Percentiles rank a stretch among this genome's conserved stretches.
These are phyloP conservation scores for Musca domestica DNA, from an alignment of 1,140 invertebrate species.

Conservation along the genomic window DNA sequence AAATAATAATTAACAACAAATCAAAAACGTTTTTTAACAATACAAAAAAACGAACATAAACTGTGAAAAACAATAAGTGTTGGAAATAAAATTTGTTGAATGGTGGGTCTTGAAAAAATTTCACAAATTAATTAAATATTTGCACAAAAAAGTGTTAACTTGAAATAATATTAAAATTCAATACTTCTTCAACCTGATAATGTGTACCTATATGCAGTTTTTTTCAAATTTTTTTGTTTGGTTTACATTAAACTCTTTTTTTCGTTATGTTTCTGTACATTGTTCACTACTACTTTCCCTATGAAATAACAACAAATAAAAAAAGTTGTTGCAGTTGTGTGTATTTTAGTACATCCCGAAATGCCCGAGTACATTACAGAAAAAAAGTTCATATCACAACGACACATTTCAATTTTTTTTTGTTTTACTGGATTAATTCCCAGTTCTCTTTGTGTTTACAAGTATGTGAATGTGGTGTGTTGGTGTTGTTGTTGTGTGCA, in stretches of 20 bases:
- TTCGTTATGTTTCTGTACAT: too few relatives aligned
- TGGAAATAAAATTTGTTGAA: too few relatives aligned
- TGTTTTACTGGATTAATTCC: too few relatives aligned
- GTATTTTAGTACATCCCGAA: background rate
- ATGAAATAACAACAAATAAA: background rate
- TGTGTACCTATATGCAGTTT: conserved; percentile 17
- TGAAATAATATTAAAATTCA: too few relatives aligned
- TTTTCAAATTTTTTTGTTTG: background rate
- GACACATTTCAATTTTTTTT: background rate
- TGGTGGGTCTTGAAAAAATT: too few relatives aligned
- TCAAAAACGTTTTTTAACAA: background rate
- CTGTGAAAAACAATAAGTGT: background rate
- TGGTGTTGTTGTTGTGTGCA: background rate
- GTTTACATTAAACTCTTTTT: too few relatives aligned
- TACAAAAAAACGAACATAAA: background rate
- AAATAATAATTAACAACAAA: background rate
- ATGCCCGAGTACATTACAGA: background rate
- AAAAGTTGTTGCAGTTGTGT: conserved; percentile 13
- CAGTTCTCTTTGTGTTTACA: background rate
- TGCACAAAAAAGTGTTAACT: background rate
- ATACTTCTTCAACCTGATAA: too few relatives aligned
- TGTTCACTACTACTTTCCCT: background rate
- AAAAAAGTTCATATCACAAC: background rate
- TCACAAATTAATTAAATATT: too few relatives aligned
- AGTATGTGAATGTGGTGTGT: background rate